phyloP scores from a whole-genome alignment of 2,888 invertebrate species.

The Pachliopta kotzebuea region DNA sequence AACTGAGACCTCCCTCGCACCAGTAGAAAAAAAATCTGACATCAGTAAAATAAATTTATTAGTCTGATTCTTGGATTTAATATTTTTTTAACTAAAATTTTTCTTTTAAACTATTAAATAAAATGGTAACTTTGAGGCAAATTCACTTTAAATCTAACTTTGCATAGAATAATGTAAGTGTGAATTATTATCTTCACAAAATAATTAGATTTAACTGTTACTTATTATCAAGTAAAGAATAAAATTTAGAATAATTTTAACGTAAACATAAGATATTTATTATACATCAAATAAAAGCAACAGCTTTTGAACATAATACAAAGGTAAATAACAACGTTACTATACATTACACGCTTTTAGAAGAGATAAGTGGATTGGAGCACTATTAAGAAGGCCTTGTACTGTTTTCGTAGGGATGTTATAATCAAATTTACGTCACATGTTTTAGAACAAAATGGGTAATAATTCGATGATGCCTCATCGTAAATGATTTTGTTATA shows the following conservation, averaged over 20 bases:
- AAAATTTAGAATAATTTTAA: not conserved
- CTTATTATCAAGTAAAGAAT: not conserved
- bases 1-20: no score
- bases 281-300: no score
- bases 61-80: no score
- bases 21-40: no score
- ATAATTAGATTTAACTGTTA: no score
- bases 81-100: no score
- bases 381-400: slow-evolving; percentile 1
- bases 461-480: not conserved
- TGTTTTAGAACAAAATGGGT: not conserved
- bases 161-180: no score
- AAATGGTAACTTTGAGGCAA: no score
- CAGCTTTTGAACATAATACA: slow-evolving; percentile 3
- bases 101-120: no score
- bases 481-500: not conserved
- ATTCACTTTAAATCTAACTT: no score
- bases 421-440: not conserved
- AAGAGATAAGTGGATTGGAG: slow-evolving; percentile 18
- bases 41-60: no score
- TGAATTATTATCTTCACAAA: no score
- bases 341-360: slow-evolving; percentile 19
- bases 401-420: not conserved
- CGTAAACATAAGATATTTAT: slow-evolving; percentile 1
- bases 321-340: slow-evolving; percentile 17